Conservation (phyloP, 2,888 invertebrate species). For the Argynnis bischoffii region DNA sequence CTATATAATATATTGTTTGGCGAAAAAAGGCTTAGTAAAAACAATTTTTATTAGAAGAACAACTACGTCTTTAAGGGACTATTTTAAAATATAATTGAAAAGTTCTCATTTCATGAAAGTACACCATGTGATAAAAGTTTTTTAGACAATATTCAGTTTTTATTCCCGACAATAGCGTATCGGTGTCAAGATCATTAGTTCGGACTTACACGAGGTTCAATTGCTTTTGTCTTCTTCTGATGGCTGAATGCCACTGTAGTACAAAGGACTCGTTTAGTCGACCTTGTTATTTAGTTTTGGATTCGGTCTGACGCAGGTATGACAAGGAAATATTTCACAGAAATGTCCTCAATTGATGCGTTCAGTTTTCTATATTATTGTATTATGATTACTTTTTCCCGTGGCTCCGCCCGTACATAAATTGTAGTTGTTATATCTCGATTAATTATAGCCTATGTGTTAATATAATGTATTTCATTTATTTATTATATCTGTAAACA, state of each 20-base stretch:
- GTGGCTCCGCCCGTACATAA: too few species aligned
- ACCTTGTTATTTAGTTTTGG: constrained; percentile 24
- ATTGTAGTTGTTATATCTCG: too few species aligned
- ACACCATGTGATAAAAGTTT: constrained; percentile 1
- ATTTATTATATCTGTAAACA: too few species aligned
- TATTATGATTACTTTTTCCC: too few species aligned
- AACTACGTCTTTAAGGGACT: too few species aligned
- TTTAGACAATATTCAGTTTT: constrained; percentile 2
- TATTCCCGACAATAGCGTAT: constrained; percentile 21
- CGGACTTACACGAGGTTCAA: constrained; percentile 35
- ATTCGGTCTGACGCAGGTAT: constrained; percentile 35
- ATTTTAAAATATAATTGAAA: too few species aligned
- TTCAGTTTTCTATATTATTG: too few species aligned
- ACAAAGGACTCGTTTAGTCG: constrained; percentile 26
- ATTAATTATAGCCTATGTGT: too few species aligned
- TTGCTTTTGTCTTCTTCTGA: constrained; percentile 60
- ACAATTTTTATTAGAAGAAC: too few species aligned
- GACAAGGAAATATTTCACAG: constrained; percentile 37
- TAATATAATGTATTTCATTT: too few species aligned
- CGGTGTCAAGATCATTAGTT: constrained; percentile 64
- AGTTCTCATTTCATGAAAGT: constrained; percentile 1
- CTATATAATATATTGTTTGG: too few species aligned
- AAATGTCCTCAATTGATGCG: constrained; percentile 8
- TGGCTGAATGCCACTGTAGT: constrained; percentile 53
- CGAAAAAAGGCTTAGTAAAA: too few species aligned